phyloP scores from a whole-genome alignment of 2,888 invertebrate genomes.

The Adineta ricciae region DNA sequence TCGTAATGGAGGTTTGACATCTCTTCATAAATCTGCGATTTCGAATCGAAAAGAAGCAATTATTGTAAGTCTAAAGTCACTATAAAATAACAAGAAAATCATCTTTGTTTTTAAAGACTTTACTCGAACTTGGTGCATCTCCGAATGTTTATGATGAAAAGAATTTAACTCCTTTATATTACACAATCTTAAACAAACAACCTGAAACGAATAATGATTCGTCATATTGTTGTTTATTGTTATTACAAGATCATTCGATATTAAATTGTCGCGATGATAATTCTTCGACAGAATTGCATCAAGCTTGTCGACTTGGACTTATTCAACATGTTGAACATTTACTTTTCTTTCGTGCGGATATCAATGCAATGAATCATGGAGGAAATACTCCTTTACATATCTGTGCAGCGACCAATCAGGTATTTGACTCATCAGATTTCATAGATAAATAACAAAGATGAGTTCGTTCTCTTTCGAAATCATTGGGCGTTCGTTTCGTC shows the following conservation, averaged over 20 bases:
- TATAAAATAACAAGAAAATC: too few relatives aligned
- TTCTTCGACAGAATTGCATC: conserved; percentile 97
- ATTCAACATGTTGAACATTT: conserved; percentile 92
- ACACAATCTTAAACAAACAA: conserved; percentile 53
- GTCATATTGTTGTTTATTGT: background rate
- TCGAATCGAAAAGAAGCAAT: conserved; percentile 45
- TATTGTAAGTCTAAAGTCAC: conserved; percentile 61
- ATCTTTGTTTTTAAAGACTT: conserved; percentile 53
- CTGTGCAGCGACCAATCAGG: conserved; percentile 90
- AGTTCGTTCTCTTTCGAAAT: background rate
- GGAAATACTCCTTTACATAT: conserved; percentile 98
- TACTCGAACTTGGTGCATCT: conserved; percentile 83
- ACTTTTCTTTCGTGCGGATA: conserved; percentile 92
- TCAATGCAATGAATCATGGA: conserved; percentile 82
- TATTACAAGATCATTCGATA: conserved; percentile 20
- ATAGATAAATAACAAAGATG: background rate
- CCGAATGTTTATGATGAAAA: conserved; percentile 90
- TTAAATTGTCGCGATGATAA: conserved; percentile 87
- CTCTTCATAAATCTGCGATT: conserved; percentile 78
- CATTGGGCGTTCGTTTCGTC: background rate
- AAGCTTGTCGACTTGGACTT: conserved; percentile 90
- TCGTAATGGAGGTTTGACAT: conserved; percentile 77
- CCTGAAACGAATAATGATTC: background rate
- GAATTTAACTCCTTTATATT: conserved; percentile 61
- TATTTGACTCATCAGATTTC: background rate